Evolutionary conservation across 1,140 invertebrate species (phyloP), one percentile per base, ranked within the genome.

Genomic region (Thalassaphorura encarpata): DNA sequence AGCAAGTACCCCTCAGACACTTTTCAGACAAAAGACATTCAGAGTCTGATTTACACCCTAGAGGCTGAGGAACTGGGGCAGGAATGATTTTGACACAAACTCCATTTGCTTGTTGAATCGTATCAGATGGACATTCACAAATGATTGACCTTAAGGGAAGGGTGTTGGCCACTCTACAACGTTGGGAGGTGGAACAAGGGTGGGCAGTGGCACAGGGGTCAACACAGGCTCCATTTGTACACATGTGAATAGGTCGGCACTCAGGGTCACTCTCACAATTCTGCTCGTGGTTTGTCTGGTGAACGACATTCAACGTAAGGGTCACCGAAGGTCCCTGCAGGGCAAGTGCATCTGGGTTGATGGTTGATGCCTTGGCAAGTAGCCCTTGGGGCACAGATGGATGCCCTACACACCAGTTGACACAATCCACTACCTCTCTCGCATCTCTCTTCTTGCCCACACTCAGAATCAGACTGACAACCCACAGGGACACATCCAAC

Each of bases 381-480:
- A 0, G 90, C 89, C 8, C 78, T 79, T 1, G 78, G 73, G 0
- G 83, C 85, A 67, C 89, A 92, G 1, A 81, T 80, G 24, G 83
- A 80, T 1, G 82, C 80, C 8, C 83, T 80, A 64, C 89, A 93
- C 24, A 86, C 87, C 0, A 81, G 83, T 67, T 85, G 77, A 68
- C 90, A 93, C 3, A 89, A 79, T 61, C 85, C 77, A 67, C 89
- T 92, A 2, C 89, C 71, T 48, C 85, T 75, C 65, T 93, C 87
- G 68, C 89, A 93, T 24, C 84, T 79, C 70, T 92, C 87, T 55
- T 87, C 79, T 68, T 86, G 81, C 5, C 84, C 83, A 66, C 90
- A 94, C 62, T 93, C 89, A 67, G 90, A 86, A 67, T 93, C 89
- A 66, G 87, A 88, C 63, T 86, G 84, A 66, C 90, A 93, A 31